Base-by-base conservation (phyloP, 2,888 invertebrate species). In the Phania funesta region DNA sequence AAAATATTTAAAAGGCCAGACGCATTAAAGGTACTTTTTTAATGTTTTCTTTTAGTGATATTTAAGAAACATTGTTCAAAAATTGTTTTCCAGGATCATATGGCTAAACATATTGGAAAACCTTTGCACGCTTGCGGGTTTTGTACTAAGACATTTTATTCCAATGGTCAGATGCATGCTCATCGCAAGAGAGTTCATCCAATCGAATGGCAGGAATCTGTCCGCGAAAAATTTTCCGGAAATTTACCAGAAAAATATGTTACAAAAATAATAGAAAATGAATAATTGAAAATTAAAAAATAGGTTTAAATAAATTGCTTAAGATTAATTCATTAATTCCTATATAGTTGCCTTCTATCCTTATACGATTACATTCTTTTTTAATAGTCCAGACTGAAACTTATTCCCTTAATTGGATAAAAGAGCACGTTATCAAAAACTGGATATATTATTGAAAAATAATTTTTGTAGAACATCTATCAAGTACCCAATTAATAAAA, bases 91-190 rank as follows among this genome's bases (percentile, higher is more conserved):
- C 60, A 90, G 90, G 90, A 90, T 81, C 90, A 90, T 71, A 90
- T 90, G 88, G 89, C 90, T 3, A 88, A 89, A 41, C 90, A 90
- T 58, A 90, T 90, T 2, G 90, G 90, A 7, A 89, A 90, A 44
- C 88, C 88, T 0, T 84, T 90, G 2, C 90, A 90, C 65, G 88
- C 88, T 26, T 90, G 90, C 35, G 88, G 88, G 0, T 89, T 89
- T 84, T 90, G 90, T 81, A 85, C 90, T 1, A 89, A 89, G 83
- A 90, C 90, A 6, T 90, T 90, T 71, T 90, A 90, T 84, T 90
- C 90, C 1, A 89, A 88, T 85, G 90, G 89, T 8, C 90, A 90
- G 80, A 89, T 90, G 89, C 90, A 90, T 84, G 88, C 90, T 0
- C 90, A 90, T 84, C 87, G 89, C 24, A 90, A 90, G 78, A 89